Base-by-base conservation (phyloP, 2,113 vertebrate species). In the Eudorcas thomsonii region DNA sequence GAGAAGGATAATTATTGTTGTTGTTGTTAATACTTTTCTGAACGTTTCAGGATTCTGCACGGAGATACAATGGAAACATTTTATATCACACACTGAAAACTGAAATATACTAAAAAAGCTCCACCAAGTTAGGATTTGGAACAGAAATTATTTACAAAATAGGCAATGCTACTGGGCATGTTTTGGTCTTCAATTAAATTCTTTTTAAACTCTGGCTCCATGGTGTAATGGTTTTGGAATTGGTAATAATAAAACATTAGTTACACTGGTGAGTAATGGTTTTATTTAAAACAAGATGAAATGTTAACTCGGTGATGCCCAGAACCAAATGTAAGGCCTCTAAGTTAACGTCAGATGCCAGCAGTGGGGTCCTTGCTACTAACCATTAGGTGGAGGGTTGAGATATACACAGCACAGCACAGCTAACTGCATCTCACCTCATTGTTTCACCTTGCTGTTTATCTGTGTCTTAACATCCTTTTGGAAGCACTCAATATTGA, bases 271-370 rank as follows among this genome's bases (percentile, higher is more conserved):
- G 50, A 90, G n/a, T 59, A 94, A 96, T 52, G 23, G 60, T 88
- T 97, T 98, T 97, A 93, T 96, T 98, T 97, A 97, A 92, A 95
- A 97, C 43, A 96, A 84, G 36, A 96, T 92, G 88, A 84, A 85
- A 54, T 86, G 23, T 97, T 97, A 98, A 96, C 80, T 13, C 45
- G 19, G 12, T 71, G 62, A 45, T 83, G 43, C 50, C 71, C 74
- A 67, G 95, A 87, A 87, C 14, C 30, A 71, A 86, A 92, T 7
- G 6, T 26, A 48, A 96, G 62, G 11, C 57, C 54, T 54, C 60
- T 57, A 71, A 57, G 85, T 55, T 26, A 78, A 50, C 19, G 28
- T 45, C 36, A 39, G 64, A 97, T 57, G 80, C 25, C 12, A n/a
- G 7, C 2, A 8, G 14, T 9, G 2, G 1, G 14, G 28, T 81